Conservation (phyloP, 2,888 invertebrate genomes). For the Lithophane semibrunnea region DNA sequence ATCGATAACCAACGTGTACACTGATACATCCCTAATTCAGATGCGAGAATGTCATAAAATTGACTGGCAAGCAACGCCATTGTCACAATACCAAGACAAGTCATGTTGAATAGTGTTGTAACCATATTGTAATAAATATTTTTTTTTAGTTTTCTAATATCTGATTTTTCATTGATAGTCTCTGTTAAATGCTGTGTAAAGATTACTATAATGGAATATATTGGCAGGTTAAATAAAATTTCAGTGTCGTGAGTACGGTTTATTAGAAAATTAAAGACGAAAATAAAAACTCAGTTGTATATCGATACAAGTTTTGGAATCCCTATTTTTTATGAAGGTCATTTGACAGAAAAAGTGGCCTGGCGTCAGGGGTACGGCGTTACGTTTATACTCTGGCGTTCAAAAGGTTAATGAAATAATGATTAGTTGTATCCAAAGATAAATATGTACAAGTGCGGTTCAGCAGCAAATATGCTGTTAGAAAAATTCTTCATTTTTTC, state of each 20-base stretch:
- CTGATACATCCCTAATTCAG: conserved; percentile 15
- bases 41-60: conserved; percentile 12
- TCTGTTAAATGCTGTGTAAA: too few species aligned
- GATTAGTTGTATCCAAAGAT: background rate
- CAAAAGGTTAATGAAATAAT: background rate
- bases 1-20: conserved; percentile 15
- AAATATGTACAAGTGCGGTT: background rate
- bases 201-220: too few species aligned
- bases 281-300: too few species aligned
- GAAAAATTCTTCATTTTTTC: background rate
- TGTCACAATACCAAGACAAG: conserved; percentile 15
- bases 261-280: too few species aligned
- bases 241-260: too few species aligned
- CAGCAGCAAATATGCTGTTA: background rate
- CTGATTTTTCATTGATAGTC: too few species aligned
- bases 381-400: background rate
- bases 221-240: too few species aligned
- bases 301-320: too few species aligned
- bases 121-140: conserved; percentile 26
- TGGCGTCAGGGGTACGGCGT: too few species aligned
- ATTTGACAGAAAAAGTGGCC: too few species aligned
- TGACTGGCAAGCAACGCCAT: conserved; percentile 14
- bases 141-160: conserved; percentile 7
- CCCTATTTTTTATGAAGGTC: too few species aligned
- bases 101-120: conserved; percentile 18